Percentiles rank a stretch among this genome's conserved stretches.
These are phyloP conservation scores for Bufotes viridis DNA, from an alignment of 2,797 vertebrate species.

Conservation along the genomic window DNA sequence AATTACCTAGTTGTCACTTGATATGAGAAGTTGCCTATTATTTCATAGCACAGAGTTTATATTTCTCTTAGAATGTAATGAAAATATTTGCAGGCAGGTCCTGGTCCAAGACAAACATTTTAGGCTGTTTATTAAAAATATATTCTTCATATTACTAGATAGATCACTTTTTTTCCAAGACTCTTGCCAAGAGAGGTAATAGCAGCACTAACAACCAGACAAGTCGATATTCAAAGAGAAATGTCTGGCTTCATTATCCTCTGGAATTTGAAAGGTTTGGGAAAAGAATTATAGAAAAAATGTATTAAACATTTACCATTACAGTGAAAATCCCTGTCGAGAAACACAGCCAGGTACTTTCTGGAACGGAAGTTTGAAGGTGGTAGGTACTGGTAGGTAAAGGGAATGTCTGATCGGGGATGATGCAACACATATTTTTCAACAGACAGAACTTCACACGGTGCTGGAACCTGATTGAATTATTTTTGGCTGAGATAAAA, in stretches of 20 bases:
- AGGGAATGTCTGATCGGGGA: too few relatives aligned
- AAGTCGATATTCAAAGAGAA: slow-evolving; percentile 40
- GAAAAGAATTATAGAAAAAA: slow-evolving; percentile 44
- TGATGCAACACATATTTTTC: neutral
- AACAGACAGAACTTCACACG: neutral
- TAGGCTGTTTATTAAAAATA: slow-evolving; percentile 54
- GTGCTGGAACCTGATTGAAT: neutral
- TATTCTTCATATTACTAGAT: slow-evolving; percentile 41
- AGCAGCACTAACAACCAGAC: slow-evolving; percentile 34
- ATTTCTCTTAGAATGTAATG: slow-evolving; percentile 2
- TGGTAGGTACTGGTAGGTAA: neutral
- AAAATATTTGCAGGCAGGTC: slow-evolving; percentile 15
- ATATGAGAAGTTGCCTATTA: neutral
- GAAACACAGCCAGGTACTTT: slow-evolving; percentile 47
- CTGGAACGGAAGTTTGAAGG: neutral
- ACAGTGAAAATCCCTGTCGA: slow-evolving; percentile 34
- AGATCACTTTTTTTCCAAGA: slow-evolving; percentile 56
- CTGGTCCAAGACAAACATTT: slow-evolving; percentile 35
- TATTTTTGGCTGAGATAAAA: neutral
- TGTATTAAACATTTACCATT: slow-evolving; percentile 50
- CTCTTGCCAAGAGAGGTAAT: slow-evolving; percentile 48
- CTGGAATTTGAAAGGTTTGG: slow-evolving; percentile 47
- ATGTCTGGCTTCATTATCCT: slow-evolving; percentile 50
- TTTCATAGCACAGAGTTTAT: slow-evolving; percentile 5
- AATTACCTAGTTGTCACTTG: neutral